Evolutionary conservation across 2,888 invertebrate genomes (phyloP).

Genomic region (Tachina fera): DNA sequence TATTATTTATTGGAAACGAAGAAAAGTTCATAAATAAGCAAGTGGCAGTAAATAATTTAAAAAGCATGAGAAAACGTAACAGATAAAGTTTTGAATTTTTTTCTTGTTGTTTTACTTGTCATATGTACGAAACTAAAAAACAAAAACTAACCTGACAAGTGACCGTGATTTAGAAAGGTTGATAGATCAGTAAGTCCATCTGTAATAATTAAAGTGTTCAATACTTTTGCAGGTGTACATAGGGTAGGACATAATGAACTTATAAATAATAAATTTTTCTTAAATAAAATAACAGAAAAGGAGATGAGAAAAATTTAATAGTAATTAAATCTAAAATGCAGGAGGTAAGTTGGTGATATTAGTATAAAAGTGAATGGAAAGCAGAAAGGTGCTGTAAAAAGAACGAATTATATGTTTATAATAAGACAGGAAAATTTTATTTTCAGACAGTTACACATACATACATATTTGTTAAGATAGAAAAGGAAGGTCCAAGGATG

Average conservation of each 20-base stretch:
- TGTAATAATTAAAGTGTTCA: constrained; percentile 76
- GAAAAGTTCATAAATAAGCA: neutral
- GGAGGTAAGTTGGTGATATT: too few relatives aligned
- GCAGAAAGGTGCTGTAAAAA: too few relatives aligned
- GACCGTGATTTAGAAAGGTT: constrained; percentile 82
- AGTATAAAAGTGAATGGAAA: too few relatives aligned
- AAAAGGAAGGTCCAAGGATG: too few relatives aligned
- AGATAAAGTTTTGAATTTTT: constrained; percentile 59
- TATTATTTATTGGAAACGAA: neutral
- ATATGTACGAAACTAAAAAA: constrained; percentile 61
- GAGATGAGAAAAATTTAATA: neutral
- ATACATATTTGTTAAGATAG: too few relatives aligned
- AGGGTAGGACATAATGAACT: neutral
- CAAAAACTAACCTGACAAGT: constrained; percentile 83
- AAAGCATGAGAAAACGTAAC: constrained; percentile 54
- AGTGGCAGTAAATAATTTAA: constrained; percentile 3
- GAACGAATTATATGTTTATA: too few relatives aligned
- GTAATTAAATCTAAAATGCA: neutral
- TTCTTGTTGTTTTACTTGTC: constrained; percentile 51
- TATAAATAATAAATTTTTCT: neutral
- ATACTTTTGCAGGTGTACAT: constrained; percentile 39
- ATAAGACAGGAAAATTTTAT: too few relatives aligned
- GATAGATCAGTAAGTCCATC: constrained; percentile 83
- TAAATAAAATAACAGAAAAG: neutral
- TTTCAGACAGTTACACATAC: too few relatives aligned